Base-by-base conservation (phyloP, 2,888 invertebrate species). In the Cryptus armator region DNA sequence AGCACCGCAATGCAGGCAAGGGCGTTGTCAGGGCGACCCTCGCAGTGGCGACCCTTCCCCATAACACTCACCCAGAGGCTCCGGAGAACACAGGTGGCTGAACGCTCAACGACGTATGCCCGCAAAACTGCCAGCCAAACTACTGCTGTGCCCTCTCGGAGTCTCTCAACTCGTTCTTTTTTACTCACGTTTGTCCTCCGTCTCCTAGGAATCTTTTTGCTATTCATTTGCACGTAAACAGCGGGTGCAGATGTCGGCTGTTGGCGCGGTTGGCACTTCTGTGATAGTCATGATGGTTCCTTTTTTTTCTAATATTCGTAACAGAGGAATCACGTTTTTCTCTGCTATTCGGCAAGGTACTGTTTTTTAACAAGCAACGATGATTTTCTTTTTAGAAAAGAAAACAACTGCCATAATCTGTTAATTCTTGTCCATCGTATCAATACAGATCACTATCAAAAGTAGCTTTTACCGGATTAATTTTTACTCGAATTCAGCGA, bases 1-100 rank as follows among this genome's bases (percentile, higher is more conserved):
- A 83, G 91, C 89, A 90, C 92, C 90, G 93, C 92, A 93, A 90
- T 93, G 93, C 93, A 93, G 93, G 92, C 91, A 91, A 92, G 92
- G 92, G 91, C 93, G 93, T 93, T 93, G 93, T 93, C 93, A 93
- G 92, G 93, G 90, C 91, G 92, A 93, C 92, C 92, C 91, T 91
- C 89, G 77, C 76, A 51, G 70, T 76, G 72, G 90, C 89, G 90
- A 91, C 89, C 89, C 89, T 90, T 89, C 87, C 77, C 87, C 89
- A 86, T 90, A 82, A 82, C 87, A 88, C 87, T 83, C 84, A 78
- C 75, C 84, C 82, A 72, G 70, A 46, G 83, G 72, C 51, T 48
- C 68, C 24, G 51, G 71, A 43, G 19, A 59, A 59, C 59, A 59
- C 81, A 84, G 81, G 80, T 81, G 67, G 72, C 71, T 76, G 16